These are phyloP conservation scores for Dreissena polymorpha DNA, from an alignment of 1,140 invertebrate genomes.

Conservation along the genomic window DNA sequence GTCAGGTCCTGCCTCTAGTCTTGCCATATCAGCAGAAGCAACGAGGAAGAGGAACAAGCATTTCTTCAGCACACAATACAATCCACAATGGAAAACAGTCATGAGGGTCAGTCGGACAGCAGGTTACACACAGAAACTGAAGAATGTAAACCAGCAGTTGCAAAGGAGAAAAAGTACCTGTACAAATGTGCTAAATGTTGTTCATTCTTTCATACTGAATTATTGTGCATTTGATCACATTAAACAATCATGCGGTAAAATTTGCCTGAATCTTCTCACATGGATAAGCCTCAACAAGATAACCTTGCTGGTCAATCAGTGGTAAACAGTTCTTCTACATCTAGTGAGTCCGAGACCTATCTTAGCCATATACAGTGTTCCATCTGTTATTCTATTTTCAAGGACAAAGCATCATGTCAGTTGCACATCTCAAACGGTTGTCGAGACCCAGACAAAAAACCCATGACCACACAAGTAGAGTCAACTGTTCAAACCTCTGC, in stretches of 20 bases:
- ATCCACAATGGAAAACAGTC: no score
- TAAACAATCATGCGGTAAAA: constrained; percentile 12
- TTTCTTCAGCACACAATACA: no score
- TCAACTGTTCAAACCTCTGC: no score
- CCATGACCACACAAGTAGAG: no score
- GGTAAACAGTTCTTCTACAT: no score
- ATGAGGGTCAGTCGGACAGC: not conserved
- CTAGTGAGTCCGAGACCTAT: no score
- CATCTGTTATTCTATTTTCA: constrained; percentile 34
- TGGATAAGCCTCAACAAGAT: no score
- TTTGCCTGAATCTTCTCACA: not conserved
- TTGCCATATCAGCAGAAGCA: no score
- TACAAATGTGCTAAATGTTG: constrained; percentile 43
- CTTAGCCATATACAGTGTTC: constrained; percentile 29
- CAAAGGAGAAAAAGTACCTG: constrained; percentile 15
- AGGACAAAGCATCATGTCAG: constrained; percentile 25
- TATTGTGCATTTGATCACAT: constrained; percentile 35
- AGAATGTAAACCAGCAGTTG: not conserved
- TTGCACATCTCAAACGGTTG: constrained; percentile 27
- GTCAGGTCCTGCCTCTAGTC: no score
- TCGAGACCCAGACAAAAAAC: constrained; percentile 8
- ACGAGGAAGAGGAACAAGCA: no score
- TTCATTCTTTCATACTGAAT: constrained; percentile 25
- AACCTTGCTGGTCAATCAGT: no score
- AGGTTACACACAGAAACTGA: no score